Conservation (phyloP, 2,113 vertebrate species). For the Orientallactaga bullata region DNA sequence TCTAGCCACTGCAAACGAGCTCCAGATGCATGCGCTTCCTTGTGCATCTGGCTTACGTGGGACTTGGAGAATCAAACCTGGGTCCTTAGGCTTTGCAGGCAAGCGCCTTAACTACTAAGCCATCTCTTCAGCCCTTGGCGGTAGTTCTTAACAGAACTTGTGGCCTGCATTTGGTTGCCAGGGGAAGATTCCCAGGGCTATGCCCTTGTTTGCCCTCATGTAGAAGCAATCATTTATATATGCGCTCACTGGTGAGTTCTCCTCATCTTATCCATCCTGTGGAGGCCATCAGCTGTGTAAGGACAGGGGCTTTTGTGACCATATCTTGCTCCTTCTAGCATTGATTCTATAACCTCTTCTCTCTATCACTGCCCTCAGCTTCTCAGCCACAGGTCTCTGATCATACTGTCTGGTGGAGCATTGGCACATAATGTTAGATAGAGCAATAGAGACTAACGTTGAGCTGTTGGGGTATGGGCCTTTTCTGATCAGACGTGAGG, state of each 20-base stretch:
- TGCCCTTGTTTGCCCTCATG: neutral
- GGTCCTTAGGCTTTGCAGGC: too few relatives aligned
- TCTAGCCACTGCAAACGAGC: too few relatives aligned
- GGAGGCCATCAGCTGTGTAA: neutral
- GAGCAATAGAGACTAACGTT: neutral
- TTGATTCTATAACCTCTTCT: neutral
- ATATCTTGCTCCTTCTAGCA: neutral
- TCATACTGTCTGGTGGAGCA: neutral
- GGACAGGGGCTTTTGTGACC: neutral
- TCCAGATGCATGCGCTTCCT: too few relatives aligned
- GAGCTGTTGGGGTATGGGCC: neutral
- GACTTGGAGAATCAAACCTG: too few relatives aligned
- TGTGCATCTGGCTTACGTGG: too few relatives aligned
- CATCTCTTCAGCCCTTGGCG: neutral
- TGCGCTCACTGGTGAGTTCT: neutral
- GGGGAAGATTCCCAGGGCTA: constrained; percentile 25
- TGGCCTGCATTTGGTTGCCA: neutral
- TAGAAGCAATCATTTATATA: constrained; percentile 22
- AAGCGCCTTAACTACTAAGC: too few relatives aligned
- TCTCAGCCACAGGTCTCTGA: neutral
- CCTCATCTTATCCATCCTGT: neutral
- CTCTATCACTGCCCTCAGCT: neutral
- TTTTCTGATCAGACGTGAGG: neutral
- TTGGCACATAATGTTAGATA: neutral
- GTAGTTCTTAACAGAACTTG: constrained; percentile 23